Evolutionary conservation across 2,888 invertebrate genomes (phyloP).

Genomic region (Aquatica leii): DNA sequence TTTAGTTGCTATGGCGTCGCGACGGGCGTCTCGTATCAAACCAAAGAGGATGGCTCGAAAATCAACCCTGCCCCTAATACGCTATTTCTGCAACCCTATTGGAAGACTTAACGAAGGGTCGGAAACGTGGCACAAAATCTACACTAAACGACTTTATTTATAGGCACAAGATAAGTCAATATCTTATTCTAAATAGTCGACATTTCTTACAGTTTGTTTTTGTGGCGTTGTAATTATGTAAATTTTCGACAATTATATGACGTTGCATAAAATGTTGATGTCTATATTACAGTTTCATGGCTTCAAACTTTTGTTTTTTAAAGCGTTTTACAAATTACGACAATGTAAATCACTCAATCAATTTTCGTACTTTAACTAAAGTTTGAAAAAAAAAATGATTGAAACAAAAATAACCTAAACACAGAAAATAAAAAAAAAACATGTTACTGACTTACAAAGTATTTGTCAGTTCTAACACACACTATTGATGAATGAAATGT

Average conservation of each 20-base stretch:
- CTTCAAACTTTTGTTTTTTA: too few relatives aligned
- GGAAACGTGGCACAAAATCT: slow-evolving; percentile 42
- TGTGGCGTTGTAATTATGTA: slow-evolving; percentile 57
- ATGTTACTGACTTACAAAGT: too few relatives aligned
- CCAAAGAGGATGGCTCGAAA: slow-evolving; percentile 52
- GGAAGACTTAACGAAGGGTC: slow-evolving; percentile 37
- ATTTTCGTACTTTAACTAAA: too few relatives aligned
- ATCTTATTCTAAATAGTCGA: slow-evolving; percentile 60
- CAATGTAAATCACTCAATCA: too few relatives aligned
- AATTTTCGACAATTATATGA: slow-evolving; percentile 56
- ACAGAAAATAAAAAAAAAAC: too few relatives aligned
- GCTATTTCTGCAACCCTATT: slow-evolving; percentile 37
- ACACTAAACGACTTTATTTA: slow-evolving; percentile 49
- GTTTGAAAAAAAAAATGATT: too few relatives aligned
- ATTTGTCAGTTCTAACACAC: too few relatives aligned
- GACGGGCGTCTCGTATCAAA: slow-evolving; percentile 43
- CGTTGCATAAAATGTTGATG: slow-evolving; percentile 46
- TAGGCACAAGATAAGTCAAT: slow-evolving; percentile 58
- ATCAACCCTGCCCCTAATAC: slow-evolving; percentile 52
- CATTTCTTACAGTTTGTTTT: slow-evolving; percentile 60
- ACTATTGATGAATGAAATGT: too few relatives aligned
- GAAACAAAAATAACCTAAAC: too few relatives aligned
- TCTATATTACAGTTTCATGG: slow-evolving; percentile 7
- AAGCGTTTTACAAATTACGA: too few relatives aligned
- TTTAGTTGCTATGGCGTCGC: slow-evolving; percentile 55